Evolutionary conservation across 2,113 vertebrate species (phyloP).

Genomic region (Notarius lentiginosus): DNA sequence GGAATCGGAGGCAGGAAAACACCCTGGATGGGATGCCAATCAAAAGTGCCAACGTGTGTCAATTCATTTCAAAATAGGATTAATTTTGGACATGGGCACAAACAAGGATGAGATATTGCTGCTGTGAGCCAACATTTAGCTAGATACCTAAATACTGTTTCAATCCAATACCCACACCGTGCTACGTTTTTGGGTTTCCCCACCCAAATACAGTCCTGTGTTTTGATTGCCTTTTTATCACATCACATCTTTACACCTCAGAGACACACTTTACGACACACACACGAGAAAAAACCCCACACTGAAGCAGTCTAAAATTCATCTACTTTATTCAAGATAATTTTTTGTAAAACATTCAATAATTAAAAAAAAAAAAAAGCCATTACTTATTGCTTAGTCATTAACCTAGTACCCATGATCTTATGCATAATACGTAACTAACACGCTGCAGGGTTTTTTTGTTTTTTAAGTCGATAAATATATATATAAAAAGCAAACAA

Average conservation of each 20-base stretch:
- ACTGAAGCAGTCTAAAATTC: conserved; percentile 70
- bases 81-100: neutral
- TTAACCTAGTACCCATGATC: conserved; percentile 69
- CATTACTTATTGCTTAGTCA: conserved; percentile 77
- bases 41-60: neutral
- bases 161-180: neutral
- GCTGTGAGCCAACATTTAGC: neutral
- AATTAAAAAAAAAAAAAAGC: conserved; percentile 64
- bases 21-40: neutral
- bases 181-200: neutral
- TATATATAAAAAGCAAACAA: conserved; percentile 62
- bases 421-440: conserved; percentile 68
- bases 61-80: neutral
- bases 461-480: conserved; percentile 51
- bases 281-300: conserved; percentile 23
- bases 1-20: neutral
- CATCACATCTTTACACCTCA: neutral
- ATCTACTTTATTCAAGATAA: conserved; percentile 79
- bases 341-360: conserved; percentile 79
- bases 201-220: neutral
- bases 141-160: neutral
- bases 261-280: neutral
- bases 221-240: neutral
- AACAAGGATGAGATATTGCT: neutral
- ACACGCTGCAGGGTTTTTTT: neutral